A percentile compares a stretch with the other conserved stretches of the same genome.
phyloP scores from a whole-genome alignment of 1,140 invertebrate genomes.

The Drosophila kikkawai region DNA sequence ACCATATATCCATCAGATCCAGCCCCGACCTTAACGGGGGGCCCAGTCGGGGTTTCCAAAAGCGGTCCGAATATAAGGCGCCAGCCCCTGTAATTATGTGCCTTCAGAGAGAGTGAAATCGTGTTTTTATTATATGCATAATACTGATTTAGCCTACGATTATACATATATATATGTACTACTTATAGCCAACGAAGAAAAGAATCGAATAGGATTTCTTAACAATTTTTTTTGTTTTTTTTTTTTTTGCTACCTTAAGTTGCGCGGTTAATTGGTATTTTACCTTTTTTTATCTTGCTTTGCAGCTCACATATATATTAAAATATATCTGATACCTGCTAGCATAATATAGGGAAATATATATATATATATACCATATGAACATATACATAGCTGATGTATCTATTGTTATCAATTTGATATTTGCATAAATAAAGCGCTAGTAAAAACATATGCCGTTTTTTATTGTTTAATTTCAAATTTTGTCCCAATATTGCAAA shows the following conservation, averaged over 20 bases:
- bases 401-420: slow-evolving; percentile 80
- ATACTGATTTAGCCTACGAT: slow-evolving; percentile 40
- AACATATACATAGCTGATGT: slow-evolving; percentile 65
- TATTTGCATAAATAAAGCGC: slow-evolving; percentile 78
- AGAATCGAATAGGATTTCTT: slow-evolving; percentile 19
- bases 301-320: slow-evolving; percentile 38
- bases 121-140: slow-evolving; percentile 55
- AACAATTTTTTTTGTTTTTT: slow-evolving; percentile 31
- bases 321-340: slow-evolving; percentile 63
- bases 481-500: too few relatives aligned
- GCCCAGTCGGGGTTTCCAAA: slow-evolving; percentile 22
- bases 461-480: too few relatives aligned
- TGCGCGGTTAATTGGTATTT: slow-evolving; percentile 72
- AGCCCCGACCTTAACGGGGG: slow-evolving; percentile 21
- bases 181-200: slow-evolving; percentile 47
- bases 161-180: slow-evolving; percentile 12
- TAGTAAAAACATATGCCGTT: slow-evolving; percentile 50
- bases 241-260: slow-evolving; percentile 63
- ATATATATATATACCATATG: slow-evolving; percentile 37
- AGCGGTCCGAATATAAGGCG: slow-evolving; percentile 19
- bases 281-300: slow-evolving; percentile 34
- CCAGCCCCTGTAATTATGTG: slow-evolving; percentile 77
- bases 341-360: slow-evolving; percentile 36
- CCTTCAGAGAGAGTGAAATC: slow-evolving; percentile 58
- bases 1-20: slow-evolving; percentile 21